These are phyloP conservation scores for Drosophila pallidifrons DNA, from an alignment of 1,140 invertebrate species.

Conservation along the genomic window DNA sequence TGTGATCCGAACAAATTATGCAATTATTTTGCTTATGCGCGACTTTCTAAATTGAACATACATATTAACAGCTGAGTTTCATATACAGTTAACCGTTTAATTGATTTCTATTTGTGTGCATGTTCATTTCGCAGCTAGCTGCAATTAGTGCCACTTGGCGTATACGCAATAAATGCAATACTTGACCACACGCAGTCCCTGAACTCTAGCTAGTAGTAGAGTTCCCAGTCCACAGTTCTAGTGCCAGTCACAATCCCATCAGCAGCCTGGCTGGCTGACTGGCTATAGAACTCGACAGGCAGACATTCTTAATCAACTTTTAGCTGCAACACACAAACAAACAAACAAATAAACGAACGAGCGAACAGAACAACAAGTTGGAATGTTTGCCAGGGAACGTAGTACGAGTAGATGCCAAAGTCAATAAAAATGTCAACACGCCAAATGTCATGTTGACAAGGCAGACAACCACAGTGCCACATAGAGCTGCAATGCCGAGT, in stretches of 20 bases:
- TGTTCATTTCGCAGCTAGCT: slow-evolving; percentile 4
- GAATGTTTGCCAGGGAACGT: slow-evolving; percentile 28
- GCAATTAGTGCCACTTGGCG: slow-evolving; percentile 76
- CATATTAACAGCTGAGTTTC: slow-evolving; percentile 55
- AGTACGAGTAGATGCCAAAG: slow-evolving; percentile 67
- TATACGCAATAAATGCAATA: slow-evolving; percentile 72
- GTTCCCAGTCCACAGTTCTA: not conserved
- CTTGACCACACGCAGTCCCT: slow-evolving; percentile 44
- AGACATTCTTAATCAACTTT: slow-evolving; percentile 80
- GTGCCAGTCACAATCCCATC: slow-evolving; percentile 1
- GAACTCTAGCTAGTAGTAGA: not conserved
- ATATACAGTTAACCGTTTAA: slow-evolving; percentile 51
- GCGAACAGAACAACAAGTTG: slow-evolving; percentile 17
- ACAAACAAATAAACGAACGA: slow-evolving; percentile 35
- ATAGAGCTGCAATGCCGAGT: slow-evolving; percentile 8
- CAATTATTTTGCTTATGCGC: slow-evolving; percentile 62
- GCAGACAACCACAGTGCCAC: slow-evolving; percentile 53
- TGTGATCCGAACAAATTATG: slow-evolving; percentile 52
- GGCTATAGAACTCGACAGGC: slow-evolving; percentile 24
- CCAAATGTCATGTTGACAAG: slow-evolving; percentile 82
- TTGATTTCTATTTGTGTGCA: slow-evolving; percentile 38
- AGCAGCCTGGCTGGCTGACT: slow-evolving; percentile 27
- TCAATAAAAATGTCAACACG: slow-evolving; percentile 83
- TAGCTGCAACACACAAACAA: slow-evolving; percentile 40
- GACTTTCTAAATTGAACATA: slow-evolving; percentile 68